Conservation (phyloP, 2,888 invertebrate genomes). For the Hybos culiciformis region DNA sequence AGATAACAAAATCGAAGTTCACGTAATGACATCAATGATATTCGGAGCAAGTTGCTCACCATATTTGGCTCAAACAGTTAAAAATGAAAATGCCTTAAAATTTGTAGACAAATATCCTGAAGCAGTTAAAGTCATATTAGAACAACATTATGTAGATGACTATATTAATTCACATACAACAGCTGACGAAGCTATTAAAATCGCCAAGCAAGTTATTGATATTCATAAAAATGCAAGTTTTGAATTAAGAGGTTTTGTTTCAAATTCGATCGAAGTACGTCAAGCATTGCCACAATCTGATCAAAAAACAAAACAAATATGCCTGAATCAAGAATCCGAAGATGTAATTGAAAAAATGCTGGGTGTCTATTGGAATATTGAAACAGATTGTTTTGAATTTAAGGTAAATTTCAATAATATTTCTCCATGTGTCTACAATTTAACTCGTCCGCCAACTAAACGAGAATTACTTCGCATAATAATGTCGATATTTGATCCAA, state of each 20-base stretch:
- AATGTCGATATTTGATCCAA: no score
- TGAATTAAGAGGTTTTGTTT: conserved; percentile 10
- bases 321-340: conserved; percentile 3
- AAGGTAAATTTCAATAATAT: no score
- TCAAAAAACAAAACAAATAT: not conserved
- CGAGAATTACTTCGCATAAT: no score
- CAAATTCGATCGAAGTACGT: conserved; percentile 7
- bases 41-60: conserved; percentile 18
- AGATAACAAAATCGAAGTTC: conserved; percentile 6
- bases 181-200: conserved; percentile 4
- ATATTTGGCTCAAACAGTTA: conserved; percentile 15
- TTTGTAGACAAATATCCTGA: conserved; percentile 8
- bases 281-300: not conserved
- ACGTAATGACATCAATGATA: conserved; percentile 16
- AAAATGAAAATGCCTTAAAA: conserved; percentile 11
- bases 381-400: no score
- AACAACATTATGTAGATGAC: conserved; percentile 13
- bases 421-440: no score
- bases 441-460: no score
- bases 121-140: conserved; percentile 10
- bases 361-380: conserved; percentile 18
- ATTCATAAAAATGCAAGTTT: conserved; percentile 12
- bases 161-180: conserved; percentile 6
- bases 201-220: conserved; percentile 5
- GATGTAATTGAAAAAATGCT: conserved; percentile 12